phyloP scores from a whole-genome alignment of 2,797 vertebrate genomes.

The Poecilia gillii region DNA sequence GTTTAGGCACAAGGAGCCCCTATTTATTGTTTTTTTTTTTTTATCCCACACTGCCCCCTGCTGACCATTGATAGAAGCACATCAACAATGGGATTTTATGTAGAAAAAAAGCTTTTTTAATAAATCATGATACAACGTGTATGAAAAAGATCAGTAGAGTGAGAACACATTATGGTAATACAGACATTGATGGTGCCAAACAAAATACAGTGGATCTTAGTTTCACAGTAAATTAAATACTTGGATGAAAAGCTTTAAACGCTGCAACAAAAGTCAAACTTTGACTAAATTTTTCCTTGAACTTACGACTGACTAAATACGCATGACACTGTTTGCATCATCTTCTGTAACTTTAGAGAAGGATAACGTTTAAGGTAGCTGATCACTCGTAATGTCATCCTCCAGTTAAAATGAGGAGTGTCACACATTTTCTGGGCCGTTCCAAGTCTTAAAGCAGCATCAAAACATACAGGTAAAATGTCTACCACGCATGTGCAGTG shows the following conservation, averaged over 20 bases:
- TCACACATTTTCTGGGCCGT: background rate
- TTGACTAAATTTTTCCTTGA: background rate
- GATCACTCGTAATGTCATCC: background rate
- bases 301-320: background rate
- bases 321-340: background rate
- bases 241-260: conserved; percentile 19
- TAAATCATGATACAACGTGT: conserved; percentile 6
- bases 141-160: conserved; percentile 54
- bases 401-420: background rate
- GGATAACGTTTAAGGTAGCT: background rate
- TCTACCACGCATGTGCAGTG: background rate
- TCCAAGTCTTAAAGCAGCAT: background rate
- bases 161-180: conserved; percentile 20
- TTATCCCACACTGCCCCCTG: conserved; percentile 52
- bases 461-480: background rate
- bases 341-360: background rate
- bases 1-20: background rate
- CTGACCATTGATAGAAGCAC: conserved; percentile 19
- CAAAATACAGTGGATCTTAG: conserved; percentile 10
- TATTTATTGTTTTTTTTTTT: background rate
- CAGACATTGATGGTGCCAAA: conserved; percentile 4
- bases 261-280: background rate
- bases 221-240: conserved; percentile 22
- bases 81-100: conserved; percentile 27
- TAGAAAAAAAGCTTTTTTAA: conserved; percentile 14